Percentiles rank a stretch among this genome's conserved stretches.
Conservation (phyloP, 2,888 invertebrate genomes). For the Amphiduros pacificus region DNA sequence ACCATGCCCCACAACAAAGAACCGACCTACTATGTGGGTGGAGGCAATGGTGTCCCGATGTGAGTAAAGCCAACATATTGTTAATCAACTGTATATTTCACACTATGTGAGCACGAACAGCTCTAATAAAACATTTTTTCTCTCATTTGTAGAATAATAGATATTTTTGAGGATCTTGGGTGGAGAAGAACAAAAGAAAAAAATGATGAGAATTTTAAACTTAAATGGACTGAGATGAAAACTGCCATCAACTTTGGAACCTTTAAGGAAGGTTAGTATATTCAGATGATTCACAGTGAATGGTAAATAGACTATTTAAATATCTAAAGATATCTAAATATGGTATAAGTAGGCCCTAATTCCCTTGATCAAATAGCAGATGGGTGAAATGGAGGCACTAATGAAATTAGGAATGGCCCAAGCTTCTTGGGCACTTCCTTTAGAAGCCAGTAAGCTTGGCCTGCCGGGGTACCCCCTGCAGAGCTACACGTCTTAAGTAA, state of each 20-base stretch:
- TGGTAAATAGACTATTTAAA: too few relatives aligned
- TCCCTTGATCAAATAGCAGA: too few relatives aligned
- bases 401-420: too few relatives aligned
- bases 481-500: too few relatives aligned
- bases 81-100: neutral
- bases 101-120: neutral
- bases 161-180: conserved; percentile 47
- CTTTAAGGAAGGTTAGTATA: conserved; percentile 55
- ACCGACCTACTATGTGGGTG: conserved; percentile 53
- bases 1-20: conserved; percentile 40
- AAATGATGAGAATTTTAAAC: conserved; percentile 47
- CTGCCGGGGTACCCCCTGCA: too few relatives aligned
- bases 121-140: too few relatives aligned
- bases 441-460: too few relatives aligned
- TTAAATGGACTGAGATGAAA: conserved; percentile 58
- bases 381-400: too few relatives aligned
- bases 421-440: too few relatives aligned
- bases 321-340: too few relatives aligned
- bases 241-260: conserved; percentile 53
- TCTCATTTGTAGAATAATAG: conserved; percentile 51
- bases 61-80: conserved; percentile 28
- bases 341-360: too few relatives aligned
- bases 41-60: conserved; percentile 54
- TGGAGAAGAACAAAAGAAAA: conserved; percentile 56
- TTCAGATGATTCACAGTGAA: too few relatives aligned